Evolutionary conservation across 2,113 vertebrate species (phyloP).

Genomic region (Corvus hawaiiensis): DNA sequence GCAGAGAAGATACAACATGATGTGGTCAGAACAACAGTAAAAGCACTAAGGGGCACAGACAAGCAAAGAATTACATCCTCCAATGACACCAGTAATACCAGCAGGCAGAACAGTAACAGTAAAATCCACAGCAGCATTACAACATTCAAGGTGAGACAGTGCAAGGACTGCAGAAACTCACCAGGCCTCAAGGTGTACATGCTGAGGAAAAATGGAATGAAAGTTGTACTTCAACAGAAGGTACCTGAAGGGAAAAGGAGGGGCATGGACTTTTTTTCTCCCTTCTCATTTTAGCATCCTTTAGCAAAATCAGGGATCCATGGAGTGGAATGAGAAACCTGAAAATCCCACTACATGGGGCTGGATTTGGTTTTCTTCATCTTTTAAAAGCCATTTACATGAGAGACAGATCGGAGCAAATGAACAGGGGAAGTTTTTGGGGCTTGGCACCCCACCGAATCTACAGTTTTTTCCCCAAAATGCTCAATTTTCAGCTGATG

Average conservation of each 20-base stretch:
- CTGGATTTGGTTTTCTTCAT: neutral
- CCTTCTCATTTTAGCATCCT: neutral
- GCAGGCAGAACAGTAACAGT: neutral
- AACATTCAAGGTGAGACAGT: neutral
- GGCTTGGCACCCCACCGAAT: neutral
- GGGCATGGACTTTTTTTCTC: fast-evolving
- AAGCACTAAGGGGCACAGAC: neutral
- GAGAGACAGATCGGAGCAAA: neutral
- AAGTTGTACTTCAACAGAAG: neutral
- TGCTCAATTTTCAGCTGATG: neutral
- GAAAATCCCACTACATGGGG: neutral
- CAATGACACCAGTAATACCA: neutral
- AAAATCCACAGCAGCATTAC: neutral
- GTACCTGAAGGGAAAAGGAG: neutral
- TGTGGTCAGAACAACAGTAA: neutral
- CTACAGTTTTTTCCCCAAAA: neutral
- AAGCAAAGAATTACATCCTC: neutral
- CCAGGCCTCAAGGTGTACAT: neutral
- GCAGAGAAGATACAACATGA: neutral
- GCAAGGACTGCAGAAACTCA: neutral
- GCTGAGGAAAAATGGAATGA: neutral
- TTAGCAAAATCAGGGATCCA: neutral
- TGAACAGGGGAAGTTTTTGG: neutral
- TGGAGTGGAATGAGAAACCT: neutral
- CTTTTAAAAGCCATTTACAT: neutral